phyloP scores from a whole-genome alignment of 2,797 vertebrate species.

The Myripristis murdjan region DNA sequence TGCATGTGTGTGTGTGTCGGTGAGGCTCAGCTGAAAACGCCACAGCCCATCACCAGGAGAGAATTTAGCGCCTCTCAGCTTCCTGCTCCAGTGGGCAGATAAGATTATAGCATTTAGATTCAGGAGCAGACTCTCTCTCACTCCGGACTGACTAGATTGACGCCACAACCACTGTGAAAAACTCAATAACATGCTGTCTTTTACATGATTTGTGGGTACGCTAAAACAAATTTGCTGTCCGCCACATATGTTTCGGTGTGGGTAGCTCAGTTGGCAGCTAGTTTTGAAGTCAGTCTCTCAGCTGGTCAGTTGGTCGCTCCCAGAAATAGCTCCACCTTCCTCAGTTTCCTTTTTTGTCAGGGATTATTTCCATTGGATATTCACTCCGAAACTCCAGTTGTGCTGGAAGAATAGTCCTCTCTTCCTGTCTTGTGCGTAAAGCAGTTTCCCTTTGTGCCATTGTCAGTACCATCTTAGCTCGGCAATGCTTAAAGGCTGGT shows the following conservation, averaged over 20 bases:
- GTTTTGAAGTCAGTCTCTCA: too few species aligned
- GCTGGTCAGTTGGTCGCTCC: too few species aligned
- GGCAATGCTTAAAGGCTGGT: too few species aligned
- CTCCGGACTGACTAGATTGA: conserved; percentile 49
- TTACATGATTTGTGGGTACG: conserved; percentile 34
- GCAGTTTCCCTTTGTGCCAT: too few species aligned
- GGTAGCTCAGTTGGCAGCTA: not conserved
- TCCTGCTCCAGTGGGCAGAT: conserved; percentile 72
- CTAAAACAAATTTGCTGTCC: conserved; percentile 33
- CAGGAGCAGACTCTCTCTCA: conserved; percentile 64
- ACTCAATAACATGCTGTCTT: conserved; percentile 47
- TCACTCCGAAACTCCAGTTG: too few species aligned
- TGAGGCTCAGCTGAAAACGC: conserved; percentile 49
- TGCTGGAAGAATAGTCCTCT: too few species aligned
- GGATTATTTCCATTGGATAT: too few species aligned
- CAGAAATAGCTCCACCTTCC: too few species aligned
- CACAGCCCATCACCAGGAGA: conserved; percentile 66
- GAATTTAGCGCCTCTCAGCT: conserved; percentile 63
- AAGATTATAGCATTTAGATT: conserved; percentile 77
- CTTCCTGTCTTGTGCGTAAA: too few species aligned
- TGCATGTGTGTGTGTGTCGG: not conserved
- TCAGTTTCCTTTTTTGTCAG: too few species aligned
- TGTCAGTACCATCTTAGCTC: too few species aligned
- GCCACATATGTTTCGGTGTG: conserved; percentile 11
- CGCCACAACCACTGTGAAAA: conserved; percentile 41